Percentiles rank a stretch among this genome's conserved stretches.
Evolutionary conservation across 2,113 vertebrate species (phyloP).

Genomic region (Caretta caretta): DNA sequence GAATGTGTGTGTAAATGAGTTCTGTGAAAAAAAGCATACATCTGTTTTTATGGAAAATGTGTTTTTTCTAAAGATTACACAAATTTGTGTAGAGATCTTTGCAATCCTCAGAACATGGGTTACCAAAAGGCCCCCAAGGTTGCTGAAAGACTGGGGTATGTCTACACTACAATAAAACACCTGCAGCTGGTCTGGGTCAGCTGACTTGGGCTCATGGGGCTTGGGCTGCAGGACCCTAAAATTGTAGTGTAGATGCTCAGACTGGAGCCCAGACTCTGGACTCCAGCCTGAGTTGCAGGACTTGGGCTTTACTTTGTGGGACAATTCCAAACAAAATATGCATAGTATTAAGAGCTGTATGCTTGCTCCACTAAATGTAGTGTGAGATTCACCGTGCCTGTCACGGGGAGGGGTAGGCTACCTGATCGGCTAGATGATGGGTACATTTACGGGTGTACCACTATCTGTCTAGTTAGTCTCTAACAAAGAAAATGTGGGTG

Average conservation of each 20-base stretch:
- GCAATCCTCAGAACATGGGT: fast-evolving
- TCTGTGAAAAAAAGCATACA: not conserved
- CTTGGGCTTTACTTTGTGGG: not conserved
- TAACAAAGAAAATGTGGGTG: not conserved
- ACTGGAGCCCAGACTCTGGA: not conserved
- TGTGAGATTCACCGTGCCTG: not conserved
- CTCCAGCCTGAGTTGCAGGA: not conserved
- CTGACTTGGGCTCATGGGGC: not conserved
- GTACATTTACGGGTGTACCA: not conserved
- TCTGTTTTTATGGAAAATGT: not conserved
- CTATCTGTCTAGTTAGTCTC: not conserved
- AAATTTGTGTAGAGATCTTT: not conserved
- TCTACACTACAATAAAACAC: not conserved
- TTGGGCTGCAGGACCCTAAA: not conserved
- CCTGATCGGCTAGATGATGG: not conserved
- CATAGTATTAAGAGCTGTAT: not conserved
- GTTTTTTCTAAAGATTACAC: not conserved
- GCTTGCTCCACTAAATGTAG: not conserved
- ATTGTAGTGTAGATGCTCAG: not conserved
- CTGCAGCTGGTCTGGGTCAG: not conserved
- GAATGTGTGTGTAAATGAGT: not conserved
- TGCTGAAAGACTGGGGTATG: fast-evolving
- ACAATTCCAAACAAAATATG: not conserved
- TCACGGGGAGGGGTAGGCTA: not conserved
- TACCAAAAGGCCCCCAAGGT: not conserved